Evolutionary conservation across 2,888 invertebrate genomes (phyloP), one percentile per base, ranked within the genome.

Genomic region (Nipponacmea schrenckii): DNA sequence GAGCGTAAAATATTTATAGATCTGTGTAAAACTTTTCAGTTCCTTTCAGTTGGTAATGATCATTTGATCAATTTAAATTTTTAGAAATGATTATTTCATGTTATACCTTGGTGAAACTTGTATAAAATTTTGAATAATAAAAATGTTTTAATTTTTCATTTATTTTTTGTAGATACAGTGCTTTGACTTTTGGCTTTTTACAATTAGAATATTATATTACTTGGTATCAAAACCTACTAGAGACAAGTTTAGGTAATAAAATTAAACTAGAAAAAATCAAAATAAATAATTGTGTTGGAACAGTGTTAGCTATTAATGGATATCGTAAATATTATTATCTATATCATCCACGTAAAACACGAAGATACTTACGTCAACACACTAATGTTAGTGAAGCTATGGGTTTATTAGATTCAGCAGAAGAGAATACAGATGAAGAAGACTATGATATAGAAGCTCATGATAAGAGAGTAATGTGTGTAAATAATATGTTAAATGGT

Each of bases 321-420:
- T 96, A 96, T 90, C 92, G 98, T 77, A 96, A 96, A 90, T 98
- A 98, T 91, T 98, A 97, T 91, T 98, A 97, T 89, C 97, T 99
- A 91, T 99, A 97, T 91, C 98, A 99, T 91, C 83, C 85, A 8
- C 84, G 82, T 71, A 74, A 79, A 17, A 83, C 81, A 4, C 72
- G 83, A 31, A 77, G 77, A 69, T 83, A 80, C 77, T 80, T 83
- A 56, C 76, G 79, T 12, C 70, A 81, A 45, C 74, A 79, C 26
- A 78, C 74, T 39, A 75, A 81, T 69, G 77, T 84, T 4, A 75
- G 82, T 0, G 77, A 78, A 17, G 81, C 83, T 7, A 77, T 83
- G 3, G 84, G 84, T 4, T 80, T 85, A 67, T 75, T 80, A 17
- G 83, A 76, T 50, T 75, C 75, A 14, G 76, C 75, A 27, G 79